phyloP scores from a whole-genome alignment of 2,888 invertebrate genomes.

The Auanema sp. region DNA sequence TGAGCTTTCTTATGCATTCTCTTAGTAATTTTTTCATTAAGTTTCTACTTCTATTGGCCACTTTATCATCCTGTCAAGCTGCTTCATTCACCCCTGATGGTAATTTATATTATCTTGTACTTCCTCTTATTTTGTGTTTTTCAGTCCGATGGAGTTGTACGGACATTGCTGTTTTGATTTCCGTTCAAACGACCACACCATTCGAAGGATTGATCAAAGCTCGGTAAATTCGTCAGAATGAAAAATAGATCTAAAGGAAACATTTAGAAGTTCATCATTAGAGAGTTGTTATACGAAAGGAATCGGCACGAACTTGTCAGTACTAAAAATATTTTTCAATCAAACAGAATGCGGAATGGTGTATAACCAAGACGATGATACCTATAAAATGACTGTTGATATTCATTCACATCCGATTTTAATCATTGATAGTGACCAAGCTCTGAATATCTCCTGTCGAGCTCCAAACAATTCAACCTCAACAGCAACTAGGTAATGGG shows the following conservation, averaged over 20 bases:
- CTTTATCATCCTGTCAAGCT: too few species aligned
- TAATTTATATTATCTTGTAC: too few species aligned
- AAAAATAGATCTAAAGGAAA: too few species aligned
- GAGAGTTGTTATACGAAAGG: conserved; percentile 28
- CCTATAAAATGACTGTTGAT: conserved; percentile 25
- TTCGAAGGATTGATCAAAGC: conserved; percentile 34
- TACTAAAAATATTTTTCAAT: conserved; percentile 27
- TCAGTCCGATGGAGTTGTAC: conserved; percentile 36
- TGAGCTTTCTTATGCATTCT: too few species aligned
- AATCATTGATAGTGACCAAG: conserved; percentile 38
- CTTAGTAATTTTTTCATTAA: too few species aligned
- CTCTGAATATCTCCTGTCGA: conserved; percentile 32
- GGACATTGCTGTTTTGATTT: conserved; percentile 25
- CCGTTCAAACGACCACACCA: conserved; percentile 27
- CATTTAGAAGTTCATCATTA: conserved; percentile 6
- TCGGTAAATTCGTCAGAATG: not conserved
- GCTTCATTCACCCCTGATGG: too few species aligned
- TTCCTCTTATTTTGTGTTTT: not conserved
- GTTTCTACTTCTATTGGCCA: too few species aligned
- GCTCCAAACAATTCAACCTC: conserved; percentile 12
- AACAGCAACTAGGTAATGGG: not conserved
- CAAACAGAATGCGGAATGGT: conserved; percentile 27
- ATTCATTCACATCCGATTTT: conserved; percentile 39
- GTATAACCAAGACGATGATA: conserved; percentile 21
- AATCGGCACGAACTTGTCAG: conserved; percentile 37